phyloP scores from a whole-genome alignment of 1,140 invertebrate genomes.

The Argopecten irradians region DNA sequence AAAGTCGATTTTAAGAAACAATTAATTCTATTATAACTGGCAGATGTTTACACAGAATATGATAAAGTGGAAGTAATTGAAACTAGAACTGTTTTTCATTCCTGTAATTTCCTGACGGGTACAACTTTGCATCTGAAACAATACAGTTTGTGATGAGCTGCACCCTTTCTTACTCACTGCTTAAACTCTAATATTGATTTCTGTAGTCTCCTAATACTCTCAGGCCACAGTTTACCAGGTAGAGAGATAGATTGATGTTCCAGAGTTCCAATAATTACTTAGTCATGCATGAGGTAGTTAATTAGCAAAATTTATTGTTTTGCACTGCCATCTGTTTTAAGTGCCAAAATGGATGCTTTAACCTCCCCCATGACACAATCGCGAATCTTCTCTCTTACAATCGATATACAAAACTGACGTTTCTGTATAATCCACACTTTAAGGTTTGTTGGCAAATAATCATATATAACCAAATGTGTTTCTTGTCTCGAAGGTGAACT shows the following conservation, averaged over 20 bases:
- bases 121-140: too few species aligned
- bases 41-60: too few species aligned
- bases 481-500: neutral
- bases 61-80: too few species aligned
- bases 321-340: neutral
- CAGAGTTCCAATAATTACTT: neutral
- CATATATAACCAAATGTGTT: neutral
- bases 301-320: constrained; percentile 9
- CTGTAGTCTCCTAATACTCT: neutral
- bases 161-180: too few species aligned
- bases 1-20: too few species aligned
- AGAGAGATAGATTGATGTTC: neutral
- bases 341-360: neutral
- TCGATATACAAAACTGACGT: neutral
- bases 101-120: too few species aligned
- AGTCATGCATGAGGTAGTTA: neutral
- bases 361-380: neutral
- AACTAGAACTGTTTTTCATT: too few species aligned
- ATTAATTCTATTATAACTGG: too few species aligned
- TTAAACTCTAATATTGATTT: neutral
- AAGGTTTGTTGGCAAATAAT: neutral
- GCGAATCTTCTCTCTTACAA: neutral
- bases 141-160: too few species aligned
- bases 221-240: neutral
- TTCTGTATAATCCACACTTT: neutral